These are phyloP conservation scores for Hemaris fuciformis DNA, from an alignment of 2,888 invertebrate genomes.

Conservation along the genomic window DNA sequence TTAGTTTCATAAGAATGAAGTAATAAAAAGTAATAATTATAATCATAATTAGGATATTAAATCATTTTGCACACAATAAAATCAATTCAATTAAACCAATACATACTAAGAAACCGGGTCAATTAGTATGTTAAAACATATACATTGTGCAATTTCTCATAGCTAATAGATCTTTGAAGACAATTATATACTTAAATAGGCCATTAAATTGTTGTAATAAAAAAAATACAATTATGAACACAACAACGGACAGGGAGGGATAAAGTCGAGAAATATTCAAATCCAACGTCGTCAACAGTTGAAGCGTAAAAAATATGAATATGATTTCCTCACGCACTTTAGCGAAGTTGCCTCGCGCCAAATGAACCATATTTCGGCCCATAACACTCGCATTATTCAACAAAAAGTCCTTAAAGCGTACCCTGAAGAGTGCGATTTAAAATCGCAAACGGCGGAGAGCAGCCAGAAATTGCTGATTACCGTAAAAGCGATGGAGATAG, in stretches of 20 bases:
- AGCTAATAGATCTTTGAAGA: neutral
- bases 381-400: constrained; percentile 78
- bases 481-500: neutral
- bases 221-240: constrained; percentile 26
- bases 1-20: too few species aligned
- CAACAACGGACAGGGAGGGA: constrained; percentile 6
- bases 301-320: constrained; percentile 80
- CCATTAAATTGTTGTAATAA: constrained; percentile 13
- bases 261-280: constrained; percentile 57
- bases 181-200: neutral
- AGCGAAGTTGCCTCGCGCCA: constrained; percentile 70
- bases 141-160: too few species aligned
- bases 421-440: constrained; percentile 23
- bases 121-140: too few species aligned
- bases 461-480: neutral
- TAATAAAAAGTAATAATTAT: too few species aligned
- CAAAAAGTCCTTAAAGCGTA: constrained; percentile 38
- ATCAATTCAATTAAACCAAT: too few species aligned
- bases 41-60: too few species aligned
- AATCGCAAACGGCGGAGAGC: constrained; percentile 6
- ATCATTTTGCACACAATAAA: too few species aligned
- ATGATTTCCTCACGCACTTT: constrained; percentile 75
- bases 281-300: constrained; percentile 68
- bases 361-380: constrained; percentile 79
- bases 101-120: too few species aligned